These are phyloP conservation scores for Neopelma chrysocephalum DNA, from an alignment of 2,797 vertebrate species.

Conservation along the genomic window DNA sequence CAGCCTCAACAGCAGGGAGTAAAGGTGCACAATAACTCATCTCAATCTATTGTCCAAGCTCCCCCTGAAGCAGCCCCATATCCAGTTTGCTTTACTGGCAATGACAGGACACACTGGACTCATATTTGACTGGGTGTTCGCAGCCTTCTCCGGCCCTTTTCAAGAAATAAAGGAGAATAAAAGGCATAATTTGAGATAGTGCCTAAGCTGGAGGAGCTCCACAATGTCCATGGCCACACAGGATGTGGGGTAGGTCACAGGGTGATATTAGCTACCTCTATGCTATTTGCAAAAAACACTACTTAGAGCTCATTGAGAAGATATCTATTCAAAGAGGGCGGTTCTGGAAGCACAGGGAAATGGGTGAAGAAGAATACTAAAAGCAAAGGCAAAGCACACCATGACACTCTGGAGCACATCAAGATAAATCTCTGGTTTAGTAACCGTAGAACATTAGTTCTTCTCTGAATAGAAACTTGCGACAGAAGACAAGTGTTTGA, in stretches of 20 bases:
- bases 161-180: not conserved
- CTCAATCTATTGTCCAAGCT: not conserved
- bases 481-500: not conserved
- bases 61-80: not conserved
- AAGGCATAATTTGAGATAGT: not conserved
- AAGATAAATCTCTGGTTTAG: not conserved
- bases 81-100: not conserved
- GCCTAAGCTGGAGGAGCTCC: not conserved
- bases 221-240: not conserved
- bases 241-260: not conserved
- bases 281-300: not conserved
- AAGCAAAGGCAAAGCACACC: not conserved
- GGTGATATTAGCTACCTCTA: not conserved
- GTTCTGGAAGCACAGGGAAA: not conserved
- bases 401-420: not conserved
- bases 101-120: not conserved
- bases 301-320: not conserved
- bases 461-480: conserved; percentile 8
- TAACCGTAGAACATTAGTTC: not conserved
- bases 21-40: not conserved
- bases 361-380: not conserved
- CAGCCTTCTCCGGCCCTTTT: not conserved
- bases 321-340: not conserved
- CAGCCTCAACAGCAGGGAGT: not conserved
- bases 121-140: not conserved